Evolutionary conservation across 2,113 vertebrate species (phyloP), one percentile per base, ranked within the genome.

Genomic region (Vireo altiloquus): DNA sequence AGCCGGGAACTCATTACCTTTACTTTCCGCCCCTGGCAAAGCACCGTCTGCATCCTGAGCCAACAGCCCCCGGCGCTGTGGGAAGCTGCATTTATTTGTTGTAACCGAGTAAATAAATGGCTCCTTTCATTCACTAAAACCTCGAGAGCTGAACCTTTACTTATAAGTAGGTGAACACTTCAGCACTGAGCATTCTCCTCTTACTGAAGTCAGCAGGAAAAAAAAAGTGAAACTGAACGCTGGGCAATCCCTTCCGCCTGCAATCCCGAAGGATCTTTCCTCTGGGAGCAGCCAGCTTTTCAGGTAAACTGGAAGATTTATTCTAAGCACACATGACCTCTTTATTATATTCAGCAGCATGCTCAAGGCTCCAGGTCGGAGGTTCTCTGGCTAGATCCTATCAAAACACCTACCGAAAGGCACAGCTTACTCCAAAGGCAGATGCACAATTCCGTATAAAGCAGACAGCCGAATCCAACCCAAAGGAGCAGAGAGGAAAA

Each of bases 111-210:
- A 56, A 75, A 85, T n/a, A 75, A 75, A 47, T 0, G 42, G 8
- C 21, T 89, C 15, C 68, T 61, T 74, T 66, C 72, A 37, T 49
- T 56, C 65, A 72, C 22, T 19, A 54, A 69, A 77, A 30, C 25
- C 52, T 17, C 11, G 11, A 78, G 46, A 5, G 23, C 31, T 2
- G 2, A n/a, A 37, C 8, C 24, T 72, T 59, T 13, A 44, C 3
- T 2, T 5, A 0, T 0, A 40, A n/a, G n/a, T 0, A 30, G 17
- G 19, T 5, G 44, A 82, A n/a, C 15, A 3, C 22, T 49, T 56
- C 22, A 75, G 42, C 27, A 6, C 31, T 25, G 44, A 10, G 37
- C 63, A 17, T 54, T 56, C 23, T 19, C 39, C 22, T 80, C 54
- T 30, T 31, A 15, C 17, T 27, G 19, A 75, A 60, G 19, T 22